Percentiles rank a stretch among this genome's conserved stretches.
phyloP scores from a whole-genome alignment of 2,113 vertebrate genomes.

The Elaphurus davidianus region DNA sequence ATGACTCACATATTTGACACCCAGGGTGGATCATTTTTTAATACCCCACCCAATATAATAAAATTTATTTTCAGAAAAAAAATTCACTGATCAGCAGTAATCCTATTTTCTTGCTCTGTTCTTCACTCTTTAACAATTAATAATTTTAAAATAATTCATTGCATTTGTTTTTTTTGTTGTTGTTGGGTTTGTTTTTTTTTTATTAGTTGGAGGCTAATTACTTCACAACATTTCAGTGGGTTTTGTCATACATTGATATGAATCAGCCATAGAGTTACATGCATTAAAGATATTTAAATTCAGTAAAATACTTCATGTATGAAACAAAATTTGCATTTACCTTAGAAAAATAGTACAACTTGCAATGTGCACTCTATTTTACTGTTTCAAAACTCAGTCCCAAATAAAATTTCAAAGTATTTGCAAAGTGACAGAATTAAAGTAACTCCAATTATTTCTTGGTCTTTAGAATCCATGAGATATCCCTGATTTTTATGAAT shows the following conservation, averaged over 20 bases:
- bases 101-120: background rate
- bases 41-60: background rate
- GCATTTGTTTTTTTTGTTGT: no score
- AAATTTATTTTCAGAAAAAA: background rate
- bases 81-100: background rate
- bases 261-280: no score
- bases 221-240: no score
- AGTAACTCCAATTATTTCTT: background rate
- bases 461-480: background rate
- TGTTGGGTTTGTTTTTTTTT: no score
- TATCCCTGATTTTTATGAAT: background rate
- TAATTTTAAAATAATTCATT: background rate
- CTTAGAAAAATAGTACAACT: background rate
- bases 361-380: background rate
- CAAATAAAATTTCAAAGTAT: background rate
- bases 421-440: background rate
- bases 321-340: background rate
- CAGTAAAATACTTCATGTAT: background rate
- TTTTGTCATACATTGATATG: no score
- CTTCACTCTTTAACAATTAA: background rate
- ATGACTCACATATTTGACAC: background rate
- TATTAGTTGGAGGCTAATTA: no score
- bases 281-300: background rate
- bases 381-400: background rate
- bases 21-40: background rate